Evolutionary conservation across 2,888 invertebrate species (phyloP).

Genomic region (Machimus atricapillus): DNA sequence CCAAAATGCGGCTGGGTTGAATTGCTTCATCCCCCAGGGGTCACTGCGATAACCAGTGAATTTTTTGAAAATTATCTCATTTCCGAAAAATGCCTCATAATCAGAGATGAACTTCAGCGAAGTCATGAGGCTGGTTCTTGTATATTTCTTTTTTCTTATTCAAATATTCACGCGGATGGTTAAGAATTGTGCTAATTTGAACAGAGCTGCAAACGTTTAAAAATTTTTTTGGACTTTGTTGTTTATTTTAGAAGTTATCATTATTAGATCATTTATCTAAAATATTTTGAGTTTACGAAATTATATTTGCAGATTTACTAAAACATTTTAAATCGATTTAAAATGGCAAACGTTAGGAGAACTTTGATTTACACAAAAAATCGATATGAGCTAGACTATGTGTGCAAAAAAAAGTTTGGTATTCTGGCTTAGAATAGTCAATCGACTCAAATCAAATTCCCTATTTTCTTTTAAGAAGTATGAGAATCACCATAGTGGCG

Average conservation of each 20-base stretch:
- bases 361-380: not conserved
- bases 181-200: not conserved
- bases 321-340: not conserved
- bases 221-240: not conserved
- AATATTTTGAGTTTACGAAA: not conserved
- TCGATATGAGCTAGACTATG: too few species aligned
- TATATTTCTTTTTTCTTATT: not conserved
- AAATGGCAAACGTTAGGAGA: not conserved
- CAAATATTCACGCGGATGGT: not conserved
- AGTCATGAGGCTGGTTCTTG: not conserved
- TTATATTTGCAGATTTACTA: not conserved
- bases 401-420: too few species aligned
- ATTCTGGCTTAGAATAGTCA: too few species aligned
- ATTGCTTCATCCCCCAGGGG: not conserved
- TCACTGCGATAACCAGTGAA: not conserved
- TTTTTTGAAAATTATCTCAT: not conserved
- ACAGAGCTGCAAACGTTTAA: not conserved
- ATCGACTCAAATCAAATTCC: too few species aligned
- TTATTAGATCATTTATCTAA: not conserved
- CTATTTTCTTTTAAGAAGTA: too few species aligned
- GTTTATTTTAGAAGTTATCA: not conserved
- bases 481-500: too few species aligned
- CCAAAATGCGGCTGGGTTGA: not conserved
- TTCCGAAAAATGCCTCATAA: not conserved
- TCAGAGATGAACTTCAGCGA: not conserved